These are phyloP conservation scores for Zonotrichia leucophrys DNA, from an alignment of 2,113 vertebrate species.

Conservation along the genomic window DNA sequence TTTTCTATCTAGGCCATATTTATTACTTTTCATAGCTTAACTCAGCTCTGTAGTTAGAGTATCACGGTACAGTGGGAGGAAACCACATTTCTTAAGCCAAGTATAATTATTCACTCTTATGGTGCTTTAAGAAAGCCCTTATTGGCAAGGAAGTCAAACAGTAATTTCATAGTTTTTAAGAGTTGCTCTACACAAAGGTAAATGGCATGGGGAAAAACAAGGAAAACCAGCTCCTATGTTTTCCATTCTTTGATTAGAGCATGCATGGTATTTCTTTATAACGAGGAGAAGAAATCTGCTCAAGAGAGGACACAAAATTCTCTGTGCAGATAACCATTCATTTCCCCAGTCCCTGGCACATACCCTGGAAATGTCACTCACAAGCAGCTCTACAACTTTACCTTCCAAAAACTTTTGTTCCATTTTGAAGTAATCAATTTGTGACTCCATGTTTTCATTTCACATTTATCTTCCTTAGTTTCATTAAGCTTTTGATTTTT, in stretches of 20 bases:
- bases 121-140: background rate
- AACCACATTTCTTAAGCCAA: background rate
- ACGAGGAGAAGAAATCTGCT: background rate
- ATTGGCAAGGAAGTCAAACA: background rate
- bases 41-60: background rate
- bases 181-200: background rate
- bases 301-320: background rate
- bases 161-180: background rate
- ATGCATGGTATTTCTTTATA: background rate
- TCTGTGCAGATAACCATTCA: background rate
- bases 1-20: background rate
- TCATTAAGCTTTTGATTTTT: background rate
- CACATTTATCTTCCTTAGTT: background rate
- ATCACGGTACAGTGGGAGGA: background rate
- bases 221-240: background rate
- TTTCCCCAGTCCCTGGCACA: background rate
- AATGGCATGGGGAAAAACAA: background rate
- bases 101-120: background rate
- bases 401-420: background rate
- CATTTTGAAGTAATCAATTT: background rate
- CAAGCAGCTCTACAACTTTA: background rate
- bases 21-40: background rate
- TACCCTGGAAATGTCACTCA: background rate
- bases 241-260: background rate
- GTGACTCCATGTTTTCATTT: background rate